Base-by-base conservation (phyloP, 2,797 vertebrate genomes). In the Paratrypauchen microcephalus region DNA sequence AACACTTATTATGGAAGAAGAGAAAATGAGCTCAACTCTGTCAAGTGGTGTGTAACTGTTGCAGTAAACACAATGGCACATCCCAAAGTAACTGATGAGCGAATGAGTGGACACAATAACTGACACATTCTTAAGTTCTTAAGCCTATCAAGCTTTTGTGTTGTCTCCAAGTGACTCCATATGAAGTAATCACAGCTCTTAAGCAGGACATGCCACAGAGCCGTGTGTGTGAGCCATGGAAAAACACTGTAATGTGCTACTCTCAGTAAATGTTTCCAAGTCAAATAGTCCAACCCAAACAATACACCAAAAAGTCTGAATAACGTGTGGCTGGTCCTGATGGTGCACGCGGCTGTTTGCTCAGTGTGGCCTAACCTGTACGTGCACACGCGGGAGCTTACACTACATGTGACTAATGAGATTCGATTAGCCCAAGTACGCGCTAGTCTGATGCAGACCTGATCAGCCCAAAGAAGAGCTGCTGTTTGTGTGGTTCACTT, bases 231-330 rank as follows among this genome's bases (percentile, higher is more conserved):
- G 55, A 57, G n/a, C 24, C n/a, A 16, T 39, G 59, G 59, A 61
- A 41, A 61, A 61, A 61, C 59, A 36, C 19, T 61, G 55, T 21
- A 32, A n/a, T 61, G 32, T 41, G 32, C 32, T 18, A 19, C 18
- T 41, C n/a, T 36, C 32, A 21, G 59, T 61, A 39, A 39, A 61
- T 61, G 30, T 61, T 41, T 61, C 59, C 32, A 61, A 59, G 32
- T 39, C 32, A 41, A 61, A 41, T 61, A 61, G 21, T 61, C 32
- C 21, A 39, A 61, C 30, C 30, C 39, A n/a, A 61, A 61, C 59
- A 61, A 61, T 18, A 5, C 30, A 39, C 52, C n/a, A 9, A 55
- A 24, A 55, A 55, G 52, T 23, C 50, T 21, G 19, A 54, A 9
- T 54, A 21, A 54, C 50, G 9, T 11, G 50, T 54, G 19, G 6